These are phyloP conservation scores for Diaphora mendica DNA, from an alignment of 2,888 invertebrate species.

Conservation along the genomic window DNA sequence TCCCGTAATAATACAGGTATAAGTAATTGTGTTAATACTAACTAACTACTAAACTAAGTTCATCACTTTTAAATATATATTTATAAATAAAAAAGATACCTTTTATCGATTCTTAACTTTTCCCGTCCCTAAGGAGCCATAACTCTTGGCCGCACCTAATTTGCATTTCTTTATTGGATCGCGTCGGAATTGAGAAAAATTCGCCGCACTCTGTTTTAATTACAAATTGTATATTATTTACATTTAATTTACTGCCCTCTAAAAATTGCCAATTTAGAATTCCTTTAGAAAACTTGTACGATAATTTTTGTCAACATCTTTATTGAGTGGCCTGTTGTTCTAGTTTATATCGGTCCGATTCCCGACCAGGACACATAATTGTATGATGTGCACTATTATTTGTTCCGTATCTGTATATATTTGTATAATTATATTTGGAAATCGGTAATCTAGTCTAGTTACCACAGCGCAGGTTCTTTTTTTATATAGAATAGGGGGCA, in stretches of 20 bases:
- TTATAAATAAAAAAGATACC: too few relatives aligned
- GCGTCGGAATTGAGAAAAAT: slow-evolving; percentile 80
- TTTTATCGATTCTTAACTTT: neutral
- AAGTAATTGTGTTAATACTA: too few relatives aligned
- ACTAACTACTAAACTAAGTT: too few relatives aligned
- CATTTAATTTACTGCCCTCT: slow-evolving; percentile 51
- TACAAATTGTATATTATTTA: slow-evolving; percentile 65
- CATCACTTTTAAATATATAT: too few relatives aligned
- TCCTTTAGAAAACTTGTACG: neutral
- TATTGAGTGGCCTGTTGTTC: neutral
- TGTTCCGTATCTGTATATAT: too few relatives aligned
- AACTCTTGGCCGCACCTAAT: slow-evolving; percentile 80
- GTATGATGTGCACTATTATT: too few relatives aligned
- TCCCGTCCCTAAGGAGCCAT: slow-evolving; percentile 63
- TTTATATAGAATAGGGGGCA: too few relatives aligned
- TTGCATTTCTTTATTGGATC: slow-evolving; percentile 86
- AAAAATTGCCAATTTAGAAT: slow-evolving; percentile 32
- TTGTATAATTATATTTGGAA: too few relatives aligned
- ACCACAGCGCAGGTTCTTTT: neutral
- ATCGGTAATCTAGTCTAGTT: too few relatives aligned
- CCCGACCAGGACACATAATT: neutral
- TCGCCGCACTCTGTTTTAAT: slow-evolving; percentile 73
- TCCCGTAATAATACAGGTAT: too few relatives aligned
- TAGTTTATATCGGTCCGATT: neutral
- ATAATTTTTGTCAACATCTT: neutral